Evolutionary conservation across 2,113 vertebrate species (phyloP).

Genomic region (Pipra filicauda): DNA sequence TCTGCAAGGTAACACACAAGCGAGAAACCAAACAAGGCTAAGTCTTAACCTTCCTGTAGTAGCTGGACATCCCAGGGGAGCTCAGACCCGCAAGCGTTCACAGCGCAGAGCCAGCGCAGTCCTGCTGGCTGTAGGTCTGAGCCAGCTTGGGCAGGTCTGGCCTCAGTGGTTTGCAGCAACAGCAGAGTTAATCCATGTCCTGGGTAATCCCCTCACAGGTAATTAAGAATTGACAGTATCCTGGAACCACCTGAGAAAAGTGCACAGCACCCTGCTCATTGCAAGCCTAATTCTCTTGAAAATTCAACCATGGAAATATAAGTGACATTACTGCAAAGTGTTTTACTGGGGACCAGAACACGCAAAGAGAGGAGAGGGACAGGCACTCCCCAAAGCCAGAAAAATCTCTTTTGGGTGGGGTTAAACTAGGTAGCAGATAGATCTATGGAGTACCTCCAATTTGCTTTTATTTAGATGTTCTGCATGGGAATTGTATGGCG

Average conservation of each 20-base stretch:
- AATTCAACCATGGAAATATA: fast-evolving
- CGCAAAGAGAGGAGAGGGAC: background rate
- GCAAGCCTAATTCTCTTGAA: background rate
- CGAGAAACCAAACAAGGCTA: background rate
- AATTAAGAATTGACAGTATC: background rate
- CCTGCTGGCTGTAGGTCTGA: background rate
- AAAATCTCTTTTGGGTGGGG: background rate
- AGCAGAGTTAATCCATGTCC: background rate
- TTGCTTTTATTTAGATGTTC: background rate
- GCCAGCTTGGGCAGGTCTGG: background rate
- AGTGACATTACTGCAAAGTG: background rate
- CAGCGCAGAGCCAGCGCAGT: background rate
- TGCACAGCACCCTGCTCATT: background rate
- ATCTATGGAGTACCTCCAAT: background rate
- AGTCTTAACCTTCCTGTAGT: background rate
- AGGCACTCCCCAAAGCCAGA: background rate
- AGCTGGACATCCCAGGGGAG: background rate
- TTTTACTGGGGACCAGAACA: background rate
- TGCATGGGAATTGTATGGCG: background rate
- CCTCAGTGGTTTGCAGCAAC: background rate
- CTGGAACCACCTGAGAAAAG: background rate
- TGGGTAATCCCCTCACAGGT: background rate
- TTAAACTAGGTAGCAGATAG: background rate
- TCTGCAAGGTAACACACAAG: background rate
- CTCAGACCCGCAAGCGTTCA: background rate